These are phyloP conservation scores for Lanistes nyassanus DNA, from an alignment of 1,140 invertebrate genomes.

Conservation along the genomic window DNA sequence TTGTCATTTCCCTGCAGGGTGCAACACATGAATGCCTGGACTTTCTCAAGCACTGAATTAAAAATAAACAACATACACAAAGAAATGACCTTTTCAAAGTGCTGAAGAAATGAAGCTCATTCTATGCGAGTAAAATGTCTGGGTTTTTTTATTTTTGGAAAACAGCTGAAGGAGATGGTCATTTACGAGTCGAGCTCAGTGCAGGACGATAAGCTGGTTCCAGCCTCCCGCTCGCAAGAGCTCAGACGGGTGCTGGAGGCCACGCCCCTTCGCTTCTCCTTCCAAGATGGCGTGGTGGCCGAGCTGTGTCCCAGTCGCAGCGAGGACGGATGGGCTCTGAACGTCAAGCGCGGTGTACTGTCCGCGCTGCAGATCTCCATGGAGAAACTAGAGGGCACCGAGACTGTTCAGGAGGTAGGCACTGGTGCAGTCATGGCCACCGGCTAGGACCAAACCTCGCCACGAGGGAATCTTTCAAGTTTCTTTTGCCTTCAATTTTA, in stretches of 20 bases:
- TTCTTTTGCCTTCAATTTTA: too few species aligned
- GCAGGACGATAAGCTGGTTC: conserved; percentile 13
- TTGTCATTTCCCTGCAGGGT: neutral
- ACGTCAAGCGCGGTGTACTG: conserved; percentile 86
- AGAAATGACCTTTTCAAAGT: neutral
- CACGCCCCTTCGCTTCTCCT: conserved; percentile 71
- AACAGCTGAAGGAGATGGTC: conserved; percentile 30
- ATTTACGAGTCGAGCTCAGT: conserved; percentile 34
- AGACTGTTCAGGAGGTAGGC: conserved; percentile 19
- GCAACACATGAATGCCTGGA: neutral
- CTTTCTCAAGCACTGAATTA: neutral
- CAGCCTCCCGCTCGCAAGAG: conserved; percentile 19
- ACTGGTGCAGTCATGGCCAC: too few species aligned
- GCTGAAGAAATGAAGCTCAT: neutral
- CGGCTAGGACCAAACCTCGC: too few species aligned
- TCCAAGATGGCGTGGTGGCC: conserved; percentile 68
- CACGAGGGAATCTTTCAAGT: neutral
- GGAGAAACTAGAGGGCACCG: conserved; percentile 76
- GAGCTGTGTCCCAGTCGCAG: conserved; percentile 59
- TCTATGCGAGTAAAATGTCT: too few species aligned
- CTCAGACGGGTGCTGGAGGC: conserved; percentile 39
- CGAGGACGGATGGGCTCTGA: conserved; percentile 84
- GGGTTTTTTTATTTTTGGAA: too few species aligned
- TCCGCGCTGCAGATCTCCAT: conserved; percentile 90
- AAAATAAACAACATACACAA: neutral